Evolutionary conservation across 1,140 invertebrate species (phyloP).

Genomic region (Pogonognathellus flavescens): DNA sequence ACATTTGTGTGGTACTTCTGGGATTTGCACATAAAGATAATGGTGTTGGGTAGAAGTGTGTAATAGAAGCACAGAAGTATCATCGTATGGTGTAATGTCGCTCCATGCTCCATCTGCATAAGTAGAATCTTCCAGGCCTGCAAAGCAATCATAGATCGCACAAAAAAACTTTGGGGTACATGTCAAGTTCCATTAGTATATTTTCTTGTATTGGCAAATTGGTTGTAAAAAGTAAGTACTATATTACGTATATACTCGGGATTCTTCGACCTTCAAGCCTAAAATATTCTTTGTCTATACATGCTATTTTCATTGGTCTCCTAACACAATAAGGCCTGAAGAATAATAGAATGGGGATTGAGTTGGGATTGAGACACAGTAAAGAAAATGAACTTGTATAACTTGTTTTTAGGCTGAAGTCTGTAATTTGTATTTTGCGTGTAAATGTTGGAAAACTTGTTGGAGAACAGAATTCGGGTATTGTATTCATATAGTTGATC

Average conservation of each 20-base stretch:
- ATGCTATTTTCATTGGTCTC: background rate
- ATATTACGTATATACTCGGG: background rate
- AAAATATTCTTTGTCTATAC: background rate
- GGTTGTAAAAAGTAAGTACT: too few species aligned
- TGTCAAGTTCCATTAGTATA: too few species aligned
- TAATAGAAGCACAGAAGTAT: background rate
- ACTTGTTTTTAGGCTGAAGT: constrained; percentile 24
- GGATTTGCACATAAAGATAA: background rate
- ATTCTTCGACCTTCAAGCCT: constrained; percentile 28
- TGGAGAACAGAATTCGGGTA: background rate
- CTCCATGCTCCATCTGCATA: background rate
- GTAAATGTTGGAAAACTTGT: background rate
- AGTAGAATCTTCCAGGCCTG: background rate
- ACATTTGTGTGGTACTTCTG: too few species aligned
- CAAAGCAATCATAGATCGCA: background rate
- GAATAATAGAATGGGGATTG: background rate
- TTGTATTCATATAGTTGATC: background rate
- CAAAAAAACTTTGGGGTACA: too few species aligned
- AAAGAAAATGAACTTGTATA: constrained; percentile 36
- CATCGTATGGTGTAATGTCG: background rate
- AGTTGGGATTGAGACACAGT: background rate
- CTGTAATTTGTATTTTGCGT: background rate
- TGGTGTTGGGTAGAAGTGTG: background rate
- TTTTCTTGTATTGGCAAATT: background rate
- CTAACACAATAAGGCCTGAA: background rate